Conservation (phyloP, 1,140 invertebrate species). For the Trachelipus rathkii region DNA sequence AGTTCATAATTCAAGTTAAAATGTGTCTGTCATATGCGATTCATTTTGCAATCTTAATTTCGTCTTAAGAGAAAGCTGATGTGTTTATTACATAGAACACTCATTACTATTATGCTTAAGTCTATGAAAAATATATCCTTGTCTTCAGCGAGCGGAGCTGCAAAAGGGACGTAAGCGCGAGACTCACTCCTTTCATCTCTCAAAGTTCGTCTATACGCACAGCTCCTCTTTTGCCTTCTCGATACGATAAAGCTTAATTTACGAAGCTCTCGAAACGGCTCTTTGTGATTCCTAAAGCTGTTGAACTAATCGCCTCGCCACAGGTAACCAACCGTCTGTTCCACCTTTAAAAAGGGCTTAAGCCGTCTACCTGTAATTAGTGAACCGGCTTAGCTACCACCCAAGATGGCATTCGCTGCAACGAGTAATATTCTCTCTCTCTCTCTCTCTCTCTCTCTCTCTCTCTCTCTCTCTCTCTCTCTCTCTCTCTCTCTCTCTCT, state of each 20-base stretch:
- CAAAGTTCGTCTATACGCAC: too few relatives aligned
- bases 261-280: background rate
- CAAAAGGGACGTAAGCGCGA: too few relatives aligned
- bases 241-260: conserved; percentile 1
- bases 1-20: too few relatives aligned
- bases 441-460: conserved; percentile 7
- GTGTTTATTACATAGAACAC: too few relatives aligned
- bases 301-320: conserved; percentile 1
- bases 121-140: too few relatives aligned
- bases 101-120: too few relatives aligned
- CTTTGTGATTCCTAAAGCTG: conserved; percentile 8
- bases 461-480: conserved; percentile 11
- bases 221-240: too few relatives aligned
- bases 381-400: conserved; percentile 10
- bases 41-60: too few relatives aligned
- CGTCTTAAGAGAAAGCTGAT: too few relatives aligned
- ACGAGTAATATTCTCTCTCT: background rate
- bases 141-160: too few relatives aligned
- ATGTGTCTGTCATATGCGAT: too few relatives aligned
- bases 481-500: background rate
- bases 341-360: conserved; percentile 12
- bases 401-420: background rate
- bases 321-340: conserved; percentile 5
- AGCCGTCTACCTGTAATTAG: conserved; percentile 11
- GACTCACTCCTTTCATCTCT: too few relatives aligned